Conservation (phyloP, 2,113 vertebrate species). For the Gavia stellata region DNA sequence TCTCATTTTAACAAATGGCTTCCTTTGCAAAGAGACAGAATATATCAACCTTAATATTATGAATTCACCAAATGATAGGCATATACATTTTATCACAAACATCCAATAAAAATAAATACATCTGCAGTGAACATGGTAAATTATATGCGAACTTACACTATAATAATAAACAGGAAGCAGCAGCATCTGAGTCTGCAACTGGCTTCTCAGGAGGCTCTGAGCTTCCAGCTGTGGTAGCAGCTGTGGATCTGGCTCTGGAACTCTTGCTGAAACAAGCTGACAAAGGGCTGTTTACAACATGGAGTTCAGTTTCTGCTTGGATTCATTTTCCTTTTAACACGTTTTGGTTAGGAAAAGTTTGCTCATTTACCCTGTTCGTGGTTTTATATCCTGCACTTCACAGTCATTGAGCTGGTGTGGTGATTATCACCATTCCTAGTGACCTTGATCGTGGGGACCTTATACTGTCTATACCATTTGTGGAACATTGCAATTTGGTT, state of each 20-base stretch:
- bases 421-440: not conserved
- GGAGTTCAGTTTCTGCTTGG: slow-evolving; percentile 45
- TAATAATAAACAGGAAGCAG: slow-evolving; percentile 70
- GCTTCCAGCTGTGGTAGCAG: slow-evolving; percentile 61
- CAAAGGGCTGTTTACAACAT: slow-evolving; percentile 51
- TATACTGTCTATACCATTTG: not conserved
- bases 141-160: slow-evolving; percentile 55
- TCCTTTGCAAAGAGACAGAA: not conserved
- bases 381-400: not conserved
- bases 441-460: not conserved
- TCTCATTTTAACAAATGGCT: slow-evolving; percentile 21
- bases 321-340: slow-evolving; percentile 35
- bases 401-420: not conserved
- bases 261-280: slow-evolving; percentile 47
- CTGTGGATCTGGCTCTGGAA: slow-evolving; percentile 47
- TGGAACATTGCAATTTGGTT: not conserved
- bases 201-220: slow-evolving; percentile 53
- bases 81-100: slow-evolving; percentile 42
- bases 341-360: slow-evolving; percentile 7
- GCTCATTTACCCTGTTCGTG: not conserved
- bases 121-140: slow-evolving; percentile 62
- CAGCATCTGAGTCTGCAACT: slow-evolving; percentile 62
- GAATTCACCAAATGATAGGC: slow-evolving; percentile 28
- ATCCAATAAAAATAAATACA: slow-evolving; percentile 65
- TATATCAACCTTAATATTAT: slow-evolving; percentile 11